phyloP scores from a whole-genome alignment of 2,797 vertebrate species.

The Acanthiza pusilla region DNA sequence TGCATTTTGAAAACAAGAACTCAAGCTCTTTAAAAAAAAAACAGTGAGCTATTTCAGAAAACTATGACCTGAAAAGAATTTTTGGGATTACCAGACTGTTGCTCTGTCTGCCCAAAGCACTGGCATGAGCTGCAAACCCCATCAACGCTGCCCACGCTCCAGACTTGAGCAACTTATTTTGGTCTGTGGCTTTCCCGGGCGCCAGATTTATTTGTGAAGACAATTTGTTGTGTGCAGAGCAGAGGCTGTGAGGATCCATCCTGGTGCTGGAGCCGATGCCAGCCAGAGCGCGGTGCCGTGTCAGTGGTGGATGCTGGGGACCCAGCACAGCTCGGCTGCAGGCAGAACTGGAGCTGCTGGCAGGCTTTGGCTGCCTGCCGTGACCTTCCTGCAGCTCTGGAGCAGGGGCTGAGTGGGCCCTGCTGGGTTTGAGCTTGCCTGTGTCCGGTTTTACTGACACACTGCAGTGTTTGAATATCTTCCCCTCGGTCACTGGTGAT shows the following conservation, averaged over 20 bases:
- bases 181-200: background rate
- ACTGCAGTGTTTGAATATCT: background rate
- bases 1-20: background rate
- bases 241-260: background rate
- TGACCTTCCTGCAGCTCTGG: background rate
- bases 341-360: background rate
- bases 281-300: background rate
- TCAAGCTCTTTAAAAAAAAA: background rate
- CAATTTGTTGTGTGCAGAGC: background rate
- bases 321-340: background rate
- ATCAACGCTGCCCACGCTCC: background rate
- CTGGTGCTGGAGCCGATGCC: background rate
- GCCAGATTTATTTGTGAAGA: constrained; percentile 27
- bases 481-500: background rate
- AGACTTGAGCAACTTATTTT: constrained; percentile 35
- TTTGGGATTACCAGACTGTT: constrained; percentile 41
- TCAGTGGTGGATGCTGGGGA: background rate
- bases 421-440: background rate
- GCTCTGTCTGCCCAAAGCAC: constrained; percentile 9
- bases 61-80: constrained; percentile 21
- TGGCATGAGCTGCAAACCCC: background rate
- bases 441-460: background rate
- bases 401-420: background rate
- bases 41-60: background rate
- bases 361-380: background rate